These are phyloP conservation scores for Oreamnos americanus DNA, from an alignment of 2,113 vertebrate species.

Conservation along the genomic window DNA sequence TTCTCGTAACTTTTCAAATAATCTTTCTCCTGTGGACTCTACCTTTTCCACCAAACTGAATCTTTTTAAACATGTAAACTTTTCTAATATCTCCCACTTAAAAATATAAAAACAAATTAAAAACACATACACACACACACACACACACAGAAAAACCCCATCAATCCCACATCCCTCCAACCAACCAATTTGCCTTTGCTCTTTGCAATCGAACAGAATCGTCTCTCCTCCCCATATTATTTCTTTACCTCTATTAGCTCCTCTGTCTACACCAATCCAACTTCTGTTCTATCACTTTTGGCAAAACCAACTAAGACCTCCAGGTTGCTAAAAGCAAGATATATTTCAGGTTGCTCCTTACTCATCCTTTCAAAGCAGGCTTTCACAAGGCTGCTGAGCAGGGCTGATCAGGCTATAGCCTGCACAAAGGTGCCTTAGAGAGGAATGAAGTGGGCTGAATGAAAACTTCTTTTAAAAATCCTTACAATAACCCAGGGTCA, in stretches of 20 bases:
- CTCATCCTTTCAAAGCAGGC: background rate
- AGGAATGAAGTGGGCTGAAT: background rate
- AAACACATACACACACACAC: background rate
- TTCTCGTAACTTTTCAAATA: background rate
- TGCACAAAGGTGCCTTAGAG: background rate
- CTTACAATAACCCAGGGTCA: background rate
- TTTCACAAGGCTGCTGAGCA: background rate
- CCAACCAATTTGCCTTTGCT: background rate
- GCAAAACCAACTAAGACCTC: background rate
- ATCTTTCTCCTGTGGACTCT: background rate
- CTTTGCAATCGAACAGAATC: background rate
- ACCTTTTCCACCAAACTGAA: background rate
- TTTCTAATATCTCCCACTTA: background rate
- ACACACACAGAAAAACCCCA: background rate
- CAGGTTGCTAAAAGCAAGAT: constrained; percentile 7
- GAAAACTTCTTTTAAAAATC: background rate
- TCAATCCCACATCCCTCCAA: background rate
- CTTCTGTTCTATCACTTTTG: background rate
- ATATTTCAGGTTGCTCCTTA: background rate
- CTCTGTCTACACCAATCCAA: background rate
- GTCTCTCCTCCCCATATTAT: background rate
- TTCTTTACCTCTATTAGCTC: background rate
- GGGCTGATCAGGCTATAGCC: background rate
- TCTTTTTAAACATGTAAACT: background rate
- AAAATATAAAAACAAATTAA: background rate